Percentiles rank a stretch among this genome's conserved stretches.
Evolutionary conservation across 2,797 vertebrate genomes (phyloP).

Genomic region (Pipistrellus nathusii): DNA sequence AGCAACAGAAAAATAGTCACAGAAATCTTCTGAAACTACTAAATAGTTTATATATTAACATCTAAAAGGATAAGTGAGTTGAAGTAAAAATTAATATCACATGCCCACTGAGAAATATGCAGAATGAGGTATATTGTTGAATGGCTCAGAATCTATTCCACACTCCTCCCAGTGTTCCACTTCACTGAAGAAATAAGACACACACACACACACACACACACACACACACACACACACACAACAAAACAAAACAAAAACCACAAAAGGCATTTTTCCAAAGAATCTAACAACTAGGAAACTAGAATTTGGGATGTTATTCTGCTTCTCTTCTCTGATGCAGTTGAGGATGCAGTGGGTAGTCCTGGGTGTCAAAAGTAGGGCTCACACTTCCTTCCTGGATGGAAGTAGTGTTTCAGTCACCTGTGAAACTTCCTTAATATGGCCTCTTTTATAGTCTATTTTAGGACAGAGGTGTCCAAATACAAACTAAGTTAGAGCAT

Average conservation of each 20-base stretch:
- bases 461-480: neutral
- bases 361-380: neutral
- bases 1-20: neutral
- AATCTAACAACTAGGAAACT: too few relatives aligned
- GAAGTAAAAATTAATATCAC: neutral
- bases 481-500: neutral
- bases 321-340: neutral
- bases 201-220: too few relatives aligned
- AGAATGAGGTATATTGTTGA: neutral
- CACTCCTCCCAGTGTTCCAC: neutral
- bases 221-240: too few relatives aligned
- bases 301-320: neutral
- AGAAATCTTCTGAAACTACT: neutral
- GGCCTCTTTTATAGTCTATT: neutral
- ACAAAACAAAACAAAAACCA: too few relatives aligned
- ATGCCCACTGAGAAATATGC: neutral
- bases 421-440: neutral
- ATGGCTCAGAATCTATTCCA: neutral
- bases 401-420: neutral
- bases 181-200: neutral
- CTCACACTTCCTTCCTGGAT: neutral
- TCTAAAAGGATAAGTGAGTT: neutral
- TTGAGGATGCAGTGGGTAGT: neutral
- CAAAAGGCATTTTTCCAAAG: neutral
- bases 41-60: neutral